Base-by-base conservation (phyloP, 1,140 invertebrate species). In the honey bee (Apis mellifera) region DNA sequence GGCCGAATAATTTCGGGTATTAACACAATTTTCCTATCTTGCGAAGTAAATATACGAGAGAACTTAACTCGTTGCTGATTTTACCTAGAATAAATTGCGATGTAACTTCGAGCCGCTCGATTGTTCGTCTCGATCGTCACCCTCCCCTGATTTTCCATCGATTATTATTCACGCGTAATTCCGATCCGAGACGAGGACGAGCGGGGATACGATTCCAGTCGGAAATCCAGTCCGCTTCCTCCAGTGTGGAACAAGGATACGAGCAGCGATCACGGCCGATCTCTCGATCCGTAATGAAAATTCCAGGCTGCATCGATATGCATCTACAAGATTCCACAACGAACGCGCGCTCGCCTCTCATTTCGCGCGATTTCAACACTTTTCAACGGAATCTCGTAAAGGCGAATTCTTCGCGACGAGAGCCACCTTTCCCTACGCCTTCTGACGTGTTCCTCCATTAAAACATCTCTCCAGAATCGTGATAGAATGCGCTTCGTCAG, bases 311-410 rank as follows among this genome's bases (percentile, higher is more conserved):
- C 78, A 88, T 89, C 88, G 86, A 89, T 89, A 89, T 89, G 86
- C 86, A 88, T 88, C 87, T 88, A 89, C 87, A 89, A 89, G 87
- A 89, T 89, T 89, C 87, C 86, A 32, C 32, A 60, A 65, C 55
- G 78, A 71, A 72, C 48, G 70, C 79, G 9, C 32, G 73, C 76
- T 64, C 76, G 57, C 68, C 82, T 71, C 84, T 88, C 86, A 88
- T 88, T 88, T 88, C 75, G 84, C 68, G 84, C 81, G 84, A 88
- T 89, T 89, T 89, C 86, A 88, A 66, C 75, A 88, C 86, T 84
- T 86, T 64, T 78, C 82, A 71, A 57, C 72, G 78, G 86, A 89
- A 89, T 89, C 86, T 88, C 87, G 86, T 88, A 88, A 83, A 86
- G 84, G 81, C 75, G 78, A 86, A 89, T 88, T 89, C 86, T 88